A percentile compares a stretch with the other conserved stretches of the same genome.
These are phyloP conservation scores for Myotis pilosus DNA, from an alignment of 2,797 vertebrate genomes.

Conservation along the genomic window DNA sequence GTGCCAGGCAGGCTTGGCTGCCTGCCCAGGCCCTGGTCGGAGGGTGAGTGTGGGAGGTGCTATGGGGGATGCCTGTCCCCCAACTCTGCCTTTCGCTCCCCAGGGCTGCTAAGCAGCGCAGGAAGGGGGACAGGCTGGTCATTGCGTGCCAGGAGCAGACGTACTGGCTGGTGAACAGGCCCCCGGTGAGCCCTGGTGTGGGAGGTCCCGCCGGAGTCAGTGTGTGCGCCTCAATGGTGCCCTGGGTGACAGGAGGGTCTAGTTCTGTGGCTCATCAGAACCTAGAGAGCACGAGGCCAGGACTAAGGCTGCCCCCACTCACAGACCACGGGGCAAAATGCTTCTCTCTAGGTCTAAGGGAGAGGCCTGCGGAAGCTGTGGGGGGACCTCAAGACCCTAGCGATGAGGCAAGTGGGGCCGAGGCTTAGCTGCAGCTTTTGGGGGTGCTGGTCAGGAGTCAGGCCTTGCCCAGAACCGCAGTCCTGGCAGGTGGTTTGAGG, in stretches of 20 bases:
- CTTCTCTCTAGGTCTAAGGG: background rate
- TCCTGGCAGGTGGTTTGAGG: background rate
- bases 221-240: background rate
- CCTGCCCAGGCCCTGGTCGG: background rate
- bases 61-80: fast-evolving
- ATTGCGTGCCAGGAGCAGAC: slow-evolving; percentile 95
- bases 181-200: slow-evolving; percentile 84
- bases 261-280: background rate
- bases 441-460: background rate
- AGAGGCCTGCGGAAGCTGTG: background rate
- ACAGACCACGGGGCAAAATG: background rate
- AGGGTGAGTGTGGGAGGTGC: background rate
- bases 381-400: background rate
- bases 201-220: background rate
- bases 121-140: slow-evolving; percentile 95
- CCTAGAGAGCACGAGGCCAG: background rate
- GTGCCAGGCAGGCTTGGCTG: background rate
- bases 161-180: slow-evolving; percentile 95
- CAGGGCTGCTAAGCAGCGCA: slow-evolving; percentile 94
- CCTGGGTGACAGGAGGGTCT: background rate
- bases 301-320: background rate
- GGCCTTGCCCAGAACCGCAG: background rate
- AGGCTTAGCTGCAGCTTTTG: background rate
- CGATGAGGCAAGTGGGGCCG: background rate
- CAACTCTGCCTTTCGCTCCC: background rate